A percentile compares a stretch with the other conserved stretches of the same genome.
These are phyloP conservation scores for Zophobas atratus DNA, from an alignment of 1,140 invertebrate genomes.

Conservation along the genomic window DNA sequence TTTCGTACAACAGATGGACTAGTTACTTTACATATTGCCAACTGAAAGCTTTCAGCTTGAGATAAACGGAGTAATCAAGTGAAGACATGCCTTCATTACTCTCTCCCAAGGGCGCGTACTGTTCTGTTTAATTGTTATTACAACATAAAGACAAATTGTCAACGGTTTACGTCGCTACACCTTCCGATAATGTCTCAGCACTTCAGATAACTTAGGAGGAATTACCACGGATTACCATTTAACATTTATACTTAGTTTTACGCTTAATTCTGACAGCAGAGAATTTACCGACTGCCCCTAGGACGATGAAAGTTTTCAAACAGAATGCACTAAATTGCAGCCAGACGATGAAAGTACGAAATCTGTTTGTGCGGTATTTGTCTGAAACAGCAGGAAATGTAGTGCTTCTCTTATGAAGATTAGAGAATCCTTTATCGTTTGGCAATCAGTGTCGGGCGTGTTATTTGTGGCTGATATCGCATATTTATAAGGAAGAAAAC, in stretches of 20 bases:
- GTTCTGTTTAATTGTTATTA: conserved; percentile 46
- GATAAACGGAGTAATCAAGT: conserved; percentile 42
- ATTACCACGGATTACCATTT: conserved; percentile 16
- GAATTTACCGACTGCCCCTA: too few relatives aligned
- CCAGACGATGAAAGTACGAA: neutral
- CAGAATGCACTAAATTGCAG: neutral
- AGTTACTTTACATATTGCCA: conserved; percentile 31
- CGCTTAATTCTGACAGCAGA: neutral
- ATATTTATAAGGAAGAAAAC: conserved; percentile 45
- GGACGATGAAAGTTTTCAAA: neutral
- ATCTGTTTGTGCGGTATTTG: conserved; percentile 12
- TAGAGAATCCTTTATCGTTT: conserved; percentile 33
- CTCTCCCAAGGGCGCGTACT: conserved; percentile 9
- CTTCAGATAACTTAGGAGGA: conserved; percentile 33
- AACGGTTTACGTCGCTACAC: conserved; percentile 41
- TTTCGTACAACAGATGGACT: conserved; percentile 31
- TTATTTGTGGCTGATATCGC: conserved; percentile 47
- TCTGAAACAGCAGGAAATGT: conserved; percentile 10
- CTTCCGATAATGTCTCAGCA: conserved; percentile 35
- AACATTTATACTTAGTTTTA: conserved; percentile 14
- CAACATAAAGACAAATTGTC: conserved; percentile 44
- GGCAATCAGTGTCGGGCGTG: conserved; percentile 34
- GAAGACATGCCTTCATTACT: conserved; percentile 18
- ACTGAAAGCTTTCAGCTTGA: conserved; percentile 24
- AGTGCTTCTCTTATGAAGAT: conserved; percentile 10